Conservation (phyloP, 2,113 vertebrate genomes). For the Myotis lucifugus region DNA sequence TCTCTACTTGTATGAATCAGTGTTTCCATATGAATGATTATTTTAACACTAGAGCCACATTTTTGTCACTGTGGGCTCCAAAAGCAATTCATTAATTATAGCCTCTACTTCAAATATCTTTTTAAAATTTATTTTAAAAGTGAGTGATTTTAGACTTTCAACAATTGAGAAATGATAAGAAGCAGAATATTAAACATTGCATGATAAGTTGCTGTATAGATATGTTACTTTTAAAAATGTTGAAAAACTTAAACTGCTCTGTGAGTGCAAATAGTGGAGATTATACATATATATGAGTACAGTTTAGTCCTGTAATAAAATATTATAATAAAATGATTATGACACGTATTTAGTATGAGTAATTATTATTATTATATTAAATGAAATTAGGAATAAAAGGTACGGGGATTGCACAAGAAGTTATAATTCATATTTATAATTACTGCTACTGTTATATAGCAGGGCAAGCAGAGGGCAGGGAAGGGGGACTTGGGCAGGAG, state of each 20-base stretch:
- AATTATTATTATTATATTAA: background rate
- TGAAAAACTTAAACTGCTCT: background rate
- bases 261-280: background rate
- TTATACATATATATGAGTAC: background rate
- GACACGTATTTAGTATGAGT: background rate
- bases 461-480: background rate
- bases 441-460: background rate
- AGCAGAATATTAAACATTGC: background rate
- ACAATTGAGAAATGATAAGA: background rate
- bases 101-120: background rate
- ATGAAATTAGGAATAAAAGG: conserved; percentile 4
- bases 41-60: background rate
- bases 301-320: background rate
- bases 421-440: background rate
- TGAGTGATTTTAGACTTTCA: background rate
- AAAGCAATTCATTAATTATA: background rate
- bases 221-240: background rate
- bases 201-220: background rate
- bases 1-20: background rate
- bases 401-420: background rate
- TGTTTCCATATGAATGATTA: background rate
- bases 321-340: background rate
- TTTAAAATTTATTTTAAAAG: conserved; percentile 29
- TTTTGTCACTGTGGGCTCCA: background rate
- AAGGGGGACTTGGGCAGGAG: background rate